These are phyloP conservation scores for Cyprinodon variegatus DNA, from an alignment of 2,113 vertebrate genomes.

Conservation along the genomic window DNA sequence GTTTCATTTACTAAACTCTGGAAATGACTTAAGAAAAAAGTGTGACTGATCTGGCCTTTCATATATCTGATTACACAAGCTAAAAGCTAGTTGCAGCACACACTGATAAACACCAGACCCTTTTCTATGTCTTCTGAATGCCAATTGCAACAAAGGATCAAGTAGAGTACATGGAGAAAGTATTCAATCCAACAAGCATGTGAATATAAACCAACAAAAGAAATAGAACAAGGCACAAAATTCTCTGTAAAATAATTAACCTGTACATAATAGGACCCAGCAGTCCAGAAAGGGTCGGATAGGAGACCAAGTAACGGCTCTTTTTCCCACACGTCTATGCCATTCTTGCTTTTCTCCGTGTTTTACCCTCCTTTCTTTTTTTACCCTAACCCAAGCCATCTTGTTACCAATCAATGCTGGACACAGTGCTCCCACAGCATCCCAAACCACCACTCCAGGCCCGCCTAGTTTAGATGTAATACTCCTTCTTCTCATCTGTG, in stretches of 20 bases:
- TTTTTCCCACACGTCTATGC: constrained; percentile 82
- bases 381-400: constrained; percentile 42
- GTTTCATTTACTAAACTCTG: constrained; percentile 41
- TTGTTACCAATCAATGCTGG: constrained; percentile 55
- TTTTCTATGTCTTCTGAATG: constrained; percentile 60
- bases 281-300: constrained; percentile 86
- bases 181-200: constrained; percentile 74
- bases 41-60: constrained; percentile 34
- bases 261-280: constrained; percentile 89
- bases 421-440: constrained; percentile 57
- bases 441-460: constrained; percentile 70
- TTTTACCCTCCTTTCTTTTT: constrained; percentile 21
- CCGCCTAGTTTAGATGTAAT: constrained; percentile 92
- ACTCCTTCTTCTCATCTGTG: constrained; percentile 99
- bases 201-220: constrained; percentile 77
- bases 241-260: constrained; percentile 93
- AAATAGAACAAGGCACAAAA: constrained; percentile 98
- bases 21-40: constrained; percentile 12
- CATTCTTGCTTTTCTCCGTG: constrained; percentile 74
- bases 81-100: constrained; percentile 64
- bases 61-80: constrained; percentile 56
- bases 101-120: constrained; percentile 59
- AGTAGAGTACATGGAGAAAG: constrained; percentile 42
- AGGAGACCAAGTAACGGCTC: constrained; percentile 84
- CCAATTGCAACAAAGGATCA: constrained; percentile 60